A percentile compares a stretch with the other conserved stretches of the same genome.
Evolutionary conservation across 1,140 invertebrate genomes (phyloP).

Genomic region (Diorhabda sublineata): DNA sequence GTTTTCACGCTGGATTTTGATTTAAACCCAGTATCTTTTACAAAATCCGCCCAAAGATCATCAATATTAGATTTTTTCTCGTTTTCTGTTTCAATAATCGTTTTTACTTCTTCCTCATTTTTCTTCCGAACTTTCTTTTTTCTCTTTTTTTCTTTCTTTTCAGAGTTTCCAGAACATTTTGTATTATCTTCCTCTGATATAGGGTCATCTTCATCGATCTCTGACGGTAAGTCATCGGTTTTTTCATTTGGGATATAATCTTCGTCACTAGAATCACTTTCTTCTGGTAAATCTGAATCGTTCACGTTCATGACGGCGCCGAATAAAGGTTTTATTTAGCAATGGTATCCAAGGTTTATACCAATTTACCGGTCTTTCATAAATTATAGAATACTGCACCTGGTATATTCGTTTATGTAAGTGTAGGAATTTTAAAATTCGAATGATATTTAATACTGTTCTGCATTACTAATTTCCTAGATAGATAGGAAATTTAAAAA

Average conservation of each 20-base stretch:
- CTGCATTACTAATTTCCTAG: too few species aligned
- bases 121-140: slow-evolving; percentile 21
- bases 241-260: slow-evolving; percentile 50
- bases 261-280: slow-evolving; percentile 49
- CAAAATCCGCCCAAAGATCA: slow-evolving; percentile 70
- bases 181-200: slow-evolving; percentile 40
- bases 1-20: slow-evolving; percentile 32
- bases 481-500: too few species aligned
- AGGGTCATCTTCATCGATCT: slow-evolving; percentile 46
- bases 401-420: too few species aligned
- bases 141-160: slow-evolving; percentile 32
- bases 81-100: slow-evolving; percentile 41
- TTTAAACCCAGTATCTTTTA: slow-evolving; percentile 63
- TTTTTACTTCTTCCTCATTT: slow-evolving; percentile 14
- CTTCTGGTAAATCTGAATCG: slow-evolving; percentile 35
- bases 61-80: slow-evolving; percentile 66
- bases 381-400: too few species aligned
- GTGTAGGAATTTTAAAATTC: too few species aligned
- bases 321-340: too few species aligned
- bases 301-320: slow-evolving; percentile 26
- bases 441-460: too few species aligned
- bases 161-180: slow-evolving; percentile 28
- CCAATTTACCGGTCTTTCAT: too few species aligned
- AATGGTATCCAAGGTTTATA: too few species aligned
- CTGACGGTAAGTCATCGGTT: slow-evolving; percentile 48